Evolutionary conservation across 2,797 vertebrate genomes (phyloP).

Genomic region (Echiichthys vipera): DNA sequence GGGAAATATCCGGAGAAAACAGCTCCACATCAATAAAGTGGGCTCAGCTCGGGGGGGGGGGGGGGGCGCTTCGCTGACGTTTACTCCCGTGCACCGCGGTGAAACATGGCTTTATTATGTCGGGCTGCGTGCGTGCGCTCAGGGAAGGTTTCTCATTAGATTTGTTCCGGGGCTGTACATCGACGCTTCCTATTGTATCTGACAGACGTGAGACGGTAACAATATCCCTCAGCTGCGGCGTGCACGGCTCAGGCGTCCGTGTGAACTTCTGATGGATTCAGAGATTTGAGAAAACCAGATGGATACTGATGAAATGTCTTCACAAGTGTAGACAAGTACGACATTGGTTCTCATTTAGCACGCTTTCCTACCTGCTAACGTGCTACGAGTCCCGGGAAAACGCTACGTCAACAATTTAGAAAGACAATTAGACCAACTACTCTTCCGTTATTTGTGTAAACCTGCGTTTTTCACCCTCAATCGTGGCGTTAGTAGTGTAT

Average conservation of each 20-base stretch:
- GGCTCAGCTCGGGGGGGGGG: conserved; percentile 21
- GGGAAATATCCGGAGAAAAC: conserved; percentile 58
- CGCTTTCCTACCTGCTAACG: background rate
- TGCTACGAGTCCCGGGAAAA: background rate
- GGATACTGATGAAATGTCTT: conserved; percentile 50
- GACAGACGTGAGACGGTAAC: conserved; percentile 10
- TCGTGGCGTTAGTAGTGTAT: background rate
- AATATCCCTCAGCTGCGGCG: conserved; percentile 12
- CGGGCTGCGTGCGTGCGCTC: conserved; percentile 21
- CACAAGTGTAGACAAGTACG: conserved; percentile 46
- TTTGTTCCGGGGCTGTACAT: conserved; percentile 10
- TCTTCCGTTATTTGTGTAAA: background rate
- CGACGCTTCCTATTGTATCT: conserved; percentile 17
- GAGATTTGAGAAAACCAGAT: conserved; percentile 13
- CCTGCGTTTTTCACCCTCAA: conserved; percentile 7
- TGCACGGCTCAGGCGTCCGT: background rate
- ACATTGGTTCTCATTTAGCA: conserved; percentile 68
- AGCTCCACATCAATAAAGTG: conserved; percentile 46
- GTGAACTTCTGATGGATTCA: conserved; percentile 2
- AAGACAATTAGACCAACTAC: background rate
- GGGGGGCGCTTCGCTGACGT: conserved; percentile 14
- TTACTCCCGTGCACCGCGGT: conserved; percentile 19
- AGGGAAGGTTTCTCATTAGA: conserved; percentile 34
- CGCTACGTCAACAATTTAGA: background rate
- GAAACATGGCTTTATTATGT: conserved; percentile 9